These are phyloP conservation scores for Philypnodon macrostomus DNA, from an alignment of 2,797 vertebrate genomes.

Conservation along the genomic window DNA sequence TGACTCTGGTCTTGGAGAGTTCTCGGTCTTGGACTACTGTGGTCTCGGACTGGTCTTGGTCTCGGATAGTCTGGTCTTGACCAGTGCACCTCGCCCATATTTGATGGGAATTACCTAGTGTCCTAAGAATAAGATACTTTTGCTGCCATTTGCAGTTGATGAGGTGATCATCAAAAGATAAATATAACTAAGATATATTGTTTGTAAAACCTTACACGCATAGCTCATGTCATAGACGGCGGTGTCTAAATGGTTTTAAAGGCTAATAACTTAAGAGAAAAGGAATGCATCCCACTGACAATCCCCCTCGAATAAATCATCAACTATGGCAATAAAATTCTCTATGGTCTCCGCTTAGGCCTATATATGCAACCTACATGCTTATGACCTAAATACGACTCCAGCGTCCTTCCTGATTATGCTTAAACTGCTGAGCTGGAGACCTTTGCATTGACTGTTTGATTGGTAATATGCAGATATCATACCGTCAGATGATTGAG, in stretches of 20 bases:
- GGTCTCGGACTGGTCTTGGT: no score
- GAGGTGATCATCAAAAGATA: no score
- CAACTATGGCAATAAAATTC: constrained; percentile 9
- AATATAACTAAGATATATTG: no score
- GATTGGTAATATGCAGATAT: constrained; percentile 14
- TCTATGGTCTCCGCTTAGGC: constrained; percentile 3
- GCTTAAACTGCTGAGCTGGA: constrained; percentile 21
- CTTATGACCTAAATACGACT: constrained; percentile 4
- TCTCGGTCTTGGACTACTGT: no score
- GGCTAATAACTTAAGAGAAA: constrained; percentile 1
- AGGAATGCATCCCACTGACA: constrained; percentile 1
- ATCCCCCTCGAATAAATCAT: constrained; percentile 11
- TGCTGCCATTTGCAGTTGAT: no score
- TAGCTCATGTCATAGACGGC: constrained; percentile 1
- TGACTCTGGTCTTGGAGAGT: no score
- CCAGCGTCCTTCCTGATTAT: constrained; percentile 4
- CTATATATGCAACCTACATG: constrained; percentile 5
- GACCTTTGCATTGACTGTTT: constrained; percentile 12
- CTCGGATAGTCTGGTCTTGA: no score
- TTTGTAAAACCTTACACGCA: background rate
- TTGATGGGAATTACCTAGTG: no score
- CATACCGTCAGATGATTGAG: constrained; percentile 9
- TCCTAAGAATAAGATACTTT: no score
- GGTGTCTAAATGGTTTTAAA: constrained; percentile 1
- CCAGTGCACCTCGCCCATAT: no score